phyloP scores from a whole-genome alignment of 2,797 vertebrate genomes.

The Lycodopsis pacificus region DNA sequence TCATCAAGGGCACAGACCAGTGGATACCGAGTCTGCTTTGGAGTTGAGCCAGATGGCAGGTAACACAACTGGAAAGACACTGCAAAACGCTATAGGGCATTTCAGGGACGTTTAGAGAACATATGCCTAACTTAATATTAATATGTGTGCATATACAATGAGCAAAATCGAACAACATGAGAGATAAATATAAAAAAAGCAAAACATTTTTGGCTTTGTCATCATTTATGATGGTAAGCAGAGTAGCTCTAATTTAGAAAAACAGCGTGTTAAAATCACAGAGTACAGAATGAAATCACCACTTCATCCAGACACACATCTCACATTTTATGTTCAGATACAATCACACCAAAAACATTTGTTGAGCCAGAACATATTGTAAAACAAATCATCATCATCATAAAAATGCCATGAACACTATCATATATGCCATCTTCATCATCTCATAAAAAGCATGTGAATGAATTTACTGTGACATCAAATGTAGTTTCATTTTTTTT shows the following conservation, averaged over 20 bases:
- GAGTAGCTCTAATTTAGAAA: background rate
- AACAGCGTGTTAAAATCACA: background rate
- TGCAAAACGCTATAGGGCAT: constrained; percentile 14
- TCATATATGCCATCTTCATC: background rate
- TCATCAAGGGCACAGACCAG: constrained; percentile 62
- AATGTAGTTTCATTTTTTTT: background rate
- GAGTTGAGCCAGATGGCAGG: constrained; percentile 56
- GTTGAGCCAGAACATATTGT: background rate
- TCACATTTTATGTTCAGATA: background rate
- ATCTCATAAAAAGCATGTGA: background rate
- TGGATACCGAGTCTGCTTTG: constrained; percentile 48
- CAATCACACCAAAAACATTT: background rate
- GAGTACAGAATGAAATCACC: background rate
- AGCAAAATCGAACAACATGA: background rate
- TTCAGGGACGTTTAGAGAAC: constrained; percentile 28
- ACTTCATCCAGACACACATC: background rate
- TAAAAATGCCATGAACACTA: background rate
- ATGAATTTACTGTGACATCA: background rate
- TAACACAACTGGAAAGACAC: constrained; percentile 41
- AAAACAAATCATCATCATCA: background rate
- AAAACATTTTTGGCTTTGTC: background rate
- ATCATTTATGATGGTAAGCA: background rate
- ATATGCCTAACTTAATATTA: background rate
- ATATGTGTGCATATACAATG: background rate
- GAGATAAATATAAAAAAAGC: background rate